Evolutionary conservation across 53 echinoderm and acorn worm species (phyloP).

Genomic region (Luidia sarsii): DNA sequence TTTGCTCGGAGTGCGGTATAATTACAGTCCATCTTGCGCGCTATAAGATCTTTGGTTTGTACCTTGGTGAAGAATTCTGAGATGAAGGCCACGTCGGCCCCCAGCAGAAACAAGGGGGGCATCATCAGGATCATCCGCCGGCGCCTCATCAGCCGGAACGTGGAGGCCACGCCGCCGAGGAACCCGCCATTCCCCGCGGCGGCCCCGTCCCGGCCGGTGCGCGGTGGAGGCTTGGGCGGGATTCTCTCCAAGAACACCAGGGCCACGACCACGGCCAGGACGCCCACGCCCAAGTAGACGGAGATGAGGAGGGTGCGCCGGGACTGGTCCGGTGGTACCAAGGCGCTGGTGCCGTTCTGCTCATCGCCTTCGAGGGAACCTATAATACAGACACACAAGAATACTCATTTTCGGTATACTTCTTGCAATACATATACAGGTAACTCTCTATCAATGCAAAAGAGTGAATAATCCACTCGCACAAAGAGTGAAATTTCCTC

Average conservation of each 20-base stretch:
- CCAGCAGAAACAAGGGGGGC: background rate
- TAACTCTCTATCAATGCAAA: too few relatives aligned
- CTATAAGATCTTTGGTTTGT: too few relatives aligned
- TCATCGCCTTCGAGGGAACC: too few relatives aligned
- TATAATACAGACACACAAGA: too few relatives aligned
- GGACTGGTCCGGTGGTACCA: background rate
- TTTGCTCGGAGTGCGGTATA: too few relatives aligned
- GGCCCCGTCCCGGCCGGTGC: background rate
- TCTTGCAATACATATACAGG: too few relatives aligned
- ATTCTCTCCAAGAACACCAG: constrained; percentile 7
- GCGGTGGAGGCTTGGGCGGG: background rate
- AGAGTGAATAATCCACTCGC: too few relatives aligned
- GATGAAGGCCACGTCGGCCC: background rate
- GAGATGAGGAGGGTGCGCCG: constrained; percentile 1
- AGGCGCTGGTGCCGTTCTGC: background rate
- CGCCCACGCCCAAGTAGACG: background rate
- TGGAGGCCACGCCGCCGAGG: background rate
- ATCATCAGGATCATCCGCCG: background rate
- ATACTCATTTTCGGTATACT: too few relatives aligned
- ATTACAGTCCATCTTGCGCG: too few relatives aligned
- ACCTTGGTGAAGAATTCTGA: constrained; percentile 5
- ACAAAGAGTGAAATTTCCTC: too few relatives aligned
- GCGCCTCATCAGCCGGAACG: constrained; percentile 1
- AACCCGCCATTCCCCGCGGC: background rate
- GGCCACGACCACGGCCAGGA: background rate